Percentiles rank a stretch among this genome's conserved stretches.
These are phyloP conservation scores for Himalopsyche japonica DNA, from an alignment of 2,888 invertebrate genomes.

Conservation along the genomic window DNA sequence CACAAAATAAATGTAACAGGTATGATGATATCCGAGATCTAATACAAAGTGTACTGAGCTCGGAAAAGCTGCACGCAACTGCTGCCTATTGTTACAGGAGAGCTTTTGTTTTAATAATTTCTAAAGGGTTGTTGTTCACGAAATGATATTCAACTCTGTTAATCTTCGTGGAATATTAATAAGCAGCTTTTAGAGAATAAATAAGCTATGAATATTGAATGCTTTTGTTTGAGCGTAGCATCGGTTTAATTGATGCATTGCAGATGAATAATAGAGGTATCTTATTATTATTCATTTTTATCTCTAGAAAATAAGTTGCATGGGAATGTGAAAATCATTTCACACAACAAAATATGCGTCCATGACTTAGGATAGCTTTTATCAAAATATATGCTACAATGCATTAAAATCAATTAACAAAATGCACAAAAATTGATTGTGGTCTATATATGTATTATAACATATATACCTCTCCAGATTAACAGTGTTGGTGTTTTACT, in stretches of 20 bases:
- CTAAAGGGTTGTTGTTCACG: conserved; percentile 22
- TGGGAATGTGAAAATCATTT: neutral
- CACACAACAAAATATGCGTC: no score
- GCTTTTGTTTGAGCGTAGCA: neutral
- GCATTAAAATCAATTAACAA: no score
- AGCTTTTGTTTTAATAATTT: conserved; percentile 30
- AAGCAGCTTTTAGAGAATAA: conserved; percentile 27
- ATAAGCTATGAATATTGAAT: conserved; percentile 5
- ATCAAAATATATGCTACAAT: no score
- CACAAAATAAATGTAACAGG: conserved; percentile 6
- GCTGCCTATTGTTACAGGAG: conserved; percentile 12
- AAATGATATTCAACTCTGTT: conserved; percentile 35
- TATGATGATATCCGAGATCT: neutral
- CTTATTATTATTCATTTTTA: neutral
- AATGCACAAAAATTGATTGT: no score
- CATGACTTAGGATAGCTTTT: no score
- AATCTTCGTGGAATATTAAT: conserved; percentile 29
- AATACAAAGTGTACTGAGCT: neutral
- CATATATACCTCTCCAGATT: no score
- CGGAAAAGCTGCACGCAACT: neutral
- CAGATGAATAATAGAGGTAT: neutral
- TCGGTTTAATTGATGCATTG: conserved; percentile 1
- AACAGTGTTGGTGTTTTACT: no score
- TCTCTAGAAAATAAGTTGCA: neutral
- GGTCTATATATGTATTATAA: no score